Conservation (phyloP, 1,140 invertebrate species). For the Hylaeus volcanicus region DNA sequence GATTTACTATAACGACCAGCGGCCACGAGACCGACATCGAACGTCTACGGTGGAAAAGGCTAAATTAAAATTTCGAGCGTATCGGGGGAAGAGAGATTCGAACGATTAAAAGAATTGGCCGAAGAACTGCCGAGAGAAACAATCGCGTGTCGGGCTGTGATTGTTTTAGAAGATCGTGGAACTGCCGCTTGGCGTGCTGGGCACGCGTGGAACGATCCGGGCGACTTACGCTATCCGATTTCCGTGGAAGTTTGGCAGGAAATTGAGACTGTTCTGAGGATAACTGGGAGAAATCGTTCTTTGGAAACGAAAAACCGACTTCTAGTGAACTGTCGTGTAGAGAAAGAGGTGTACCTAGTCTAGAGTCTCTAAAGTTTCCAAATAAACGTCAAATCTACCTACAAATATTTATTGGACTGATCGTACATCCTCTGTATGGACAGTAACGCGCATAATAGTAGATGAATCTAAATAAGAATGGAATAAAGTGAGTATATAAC, state of each 20-base stretch:
- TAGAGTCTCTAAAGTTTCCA: no score
- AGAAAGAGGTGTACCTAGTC: no score
- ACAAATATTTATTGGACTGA: no score
- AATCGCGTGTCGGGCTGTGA: conserved; percentile 15
- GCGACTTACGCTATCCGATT: conserved; percentile 1
- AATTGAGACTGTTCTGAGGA: conserved; percentile 39
- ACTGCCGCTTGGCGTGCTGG: conserved; percentile 29
- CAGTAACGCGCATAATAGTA: no score
- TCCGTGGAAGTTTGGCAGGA: not conserved
- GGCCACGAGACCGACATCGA: conserved; percentile 36
- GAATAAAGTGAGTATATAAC: no score
- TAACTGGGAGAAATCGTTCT: not conserved
- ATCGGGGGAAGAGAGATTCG: not conserved
- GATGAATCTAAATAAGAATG: no score
- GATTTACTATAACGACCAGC: conserved; percentile 64
- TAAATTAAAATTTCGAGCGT: conserved; percentile 55
- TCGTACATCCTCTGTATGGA: no score
- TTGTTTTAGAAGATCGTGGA: conserved; percentile 32
- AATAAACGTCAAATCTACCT: no score
- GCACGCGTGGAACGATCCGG: conserved; percentile 14
- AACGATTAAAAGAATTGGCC: not conserved
- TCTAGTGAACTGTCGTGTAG: no score
- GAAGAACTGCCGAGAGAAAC: not conserved
- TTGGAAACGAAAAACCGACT: no score
- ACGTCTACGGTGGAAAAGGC: conserved; percentile 5